Evolutionary conservation across 2,797 vertebrate species (phyloP), one percentile per base, ranked within the genome.

Genomic region (Kryptopterus vitreolus): DNA sequence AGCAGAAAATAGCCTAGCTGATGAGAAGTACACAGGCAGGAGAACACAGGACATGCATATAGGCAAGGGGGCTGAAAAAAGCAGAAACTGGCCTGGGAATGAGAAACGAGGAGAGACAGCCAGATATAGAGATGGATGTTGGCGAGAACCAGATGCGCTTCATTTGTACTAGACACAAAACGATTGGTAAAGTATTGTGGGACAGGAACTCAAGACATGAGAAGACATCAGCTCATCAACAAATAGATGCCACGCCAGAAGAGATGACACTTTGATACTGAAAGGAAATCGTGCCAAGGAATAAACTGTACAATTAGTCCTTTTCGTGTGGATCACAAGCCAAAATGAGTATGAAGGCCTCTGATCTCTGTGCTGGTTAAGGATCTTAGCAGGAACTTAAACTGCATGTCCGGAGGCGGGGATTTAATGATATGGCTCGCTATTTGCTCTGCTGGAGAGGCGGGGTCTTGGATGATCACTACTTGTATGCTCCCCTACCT

Each of bases 401-500:
- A 69, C 74, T 58, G 68, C 58, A 70, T 22, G 81, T 79, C 81
- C 85, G 82, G 84, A 84, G 88, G 88, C 4, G 50, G 79, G 76
- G 81, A 79, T 79, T 31, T 68, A 78, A n/a, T 24, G 38, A 53
- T 83, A 93, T 94, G 93, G 89, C 91, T 12, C 84, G 61, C 38
- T 92, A 92, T 87, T 82, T 93, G 87, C 85, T 94, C 59, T 94
- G 93, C 89, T 94, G 93, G 91, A 90, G 91, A 81, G 91, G 92
- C 33, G 91, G 91, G 55, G 87, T 90, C 78, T 82, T 92, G 86
- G 91, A 93, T 63, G 93, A 94, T 87, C 82, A 89, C 81, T 90
- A 92, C 89, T 83, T 89, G 79, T 89, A 92, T n/a, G 83, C 91
- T 48, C 87, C 90, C 58, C 90, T 90, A 81, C 90, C 89, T 0